Percentiles rank a stretch among this genome's conserved stretches.
Evolutionary conservation across 2,888 invertebrate species (phyloP).

Genomic region (Orchesellides sinensis): DNA sequence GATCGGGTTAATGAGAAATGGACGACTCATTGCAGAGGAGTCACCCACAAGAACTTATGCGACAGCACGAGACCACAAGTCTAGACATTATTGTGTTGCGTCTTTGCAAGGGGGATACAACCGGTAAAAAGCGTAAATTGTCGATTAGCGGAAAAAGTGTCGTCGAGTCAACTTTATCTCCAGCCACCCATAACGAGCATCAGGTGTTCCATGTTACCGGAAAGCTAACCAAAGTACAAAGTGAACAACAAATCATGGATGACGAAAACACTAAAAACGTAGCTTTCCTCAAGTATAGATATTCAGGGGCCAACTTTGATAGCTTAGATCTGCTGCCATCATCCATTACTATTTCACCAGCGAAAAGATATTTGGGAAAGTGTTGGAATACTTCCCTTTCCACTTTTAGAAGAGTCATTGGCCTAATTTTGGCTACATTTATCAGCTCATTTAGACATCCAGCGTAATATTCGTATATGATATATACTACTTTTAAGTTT

Average conservation of each 20-base stretch:
- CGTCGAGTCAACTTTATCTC: background rate
- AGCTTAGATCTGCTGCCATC: background rate
- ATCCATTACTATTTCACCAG: no score
- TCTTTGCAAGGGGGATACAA: slow-evolving; percentile 32
- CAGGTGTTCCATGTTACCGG: slow-evolving; percentile 22
- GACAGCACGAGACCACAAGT: slow-evolving; percentile 24
- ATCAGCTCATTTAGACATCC: slow-evolving; percentile 36
- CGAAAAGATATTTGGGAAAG: no score
- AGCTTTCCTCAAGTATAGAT: slow-evolving; percentile 16
- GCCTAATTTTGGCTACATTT: slow-evolving; percentile 40
- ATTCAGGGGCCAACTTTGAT: slow-evolving; percentile 24
- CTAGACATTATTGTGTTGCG: slow-evolving; percentile 30
- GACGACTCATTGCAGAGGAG: slow-evolving; percentile 41
- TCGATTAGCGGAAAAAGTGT: background rate
- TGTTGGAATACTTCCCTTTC: slow-evolving; percentile 14
- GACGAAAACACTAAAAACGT: slow-evolving; percentile 10
- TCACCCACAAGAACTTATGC: slow-evolving; percentile 27
- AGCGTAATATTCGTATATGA: slow-evolving; percentile 17
- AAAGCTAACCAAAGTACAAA: slow-evolving; percentile 9
- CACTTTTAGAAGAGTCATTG: slow-evolving; percentile 3
- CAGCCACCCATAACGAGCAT: background rate
- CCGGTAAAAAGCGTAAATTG: background rate
- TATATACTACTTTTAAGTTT: background rate
- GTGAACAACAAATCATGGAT: slow-evolving; percentile 12
- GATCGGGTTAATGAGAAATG: slow-evolving; percentile 48